phyloP scores from a whole-genome alignment of 2,888 invertebrate genomes.

The Dermolepida albohirtum region DNA sequence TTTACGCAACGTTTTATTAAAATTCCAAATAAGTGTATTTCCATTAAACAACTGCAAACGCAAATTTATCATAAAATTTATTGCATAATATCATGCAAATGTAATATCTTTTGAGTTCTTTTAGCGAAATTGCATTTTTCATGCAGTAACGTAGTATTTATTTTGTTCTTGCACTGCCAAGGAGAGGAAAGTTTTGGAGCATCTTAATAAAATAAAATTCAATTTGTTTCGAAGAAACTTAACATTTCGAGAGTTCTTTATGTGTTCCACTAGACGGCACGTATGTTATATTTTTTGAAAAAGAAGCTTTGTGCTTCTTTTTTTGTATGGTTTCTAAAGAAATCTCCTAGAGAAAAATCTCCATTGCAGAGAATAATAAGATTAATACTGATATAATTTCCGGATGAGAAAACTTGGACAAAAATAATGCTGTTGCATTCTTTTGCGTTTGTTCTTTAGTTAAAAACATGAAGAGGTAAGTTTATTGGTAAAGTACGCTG shows the following conservation, averaged over 20 bases:
- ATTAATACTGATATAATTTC: conserved; percentile 4
- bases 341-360: too few species aligned
- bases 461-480: too few species aligned
- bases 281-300: background rate
- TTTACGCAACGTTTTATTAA: background rate
- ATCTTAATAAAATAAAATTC: conserved; percentile 24
- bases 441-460: background rate
- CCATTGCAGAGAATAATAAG: background rate
- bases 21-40: background rate
- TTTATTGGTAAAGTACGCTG: too few species aligned
- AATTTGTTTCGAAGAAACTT: conserved; percentile 21
- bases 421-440: background rate
- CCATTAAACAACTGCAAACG: background rate
- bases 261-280: background rate
- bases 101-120: conserved; percentile 19
- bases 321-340: too few species aligned
- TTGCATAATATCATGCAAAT: conserved; percentile 22
- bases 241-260: conserved; percentile 13
- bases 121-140: conserved; percentile 22
- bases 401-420: background rate
- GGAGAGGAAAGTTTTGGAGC: conserved; percentile 1
- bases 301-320: too few species aligned
- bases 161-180: background rate
- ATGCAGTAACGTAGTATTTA: background rate
- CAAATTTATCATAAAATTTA: conserved; percentile 1